Evolutionary conservation across 2,797 vertebrate genomes (phyloP).

Genomic region (Rhynchotus rufescens): DNA sequence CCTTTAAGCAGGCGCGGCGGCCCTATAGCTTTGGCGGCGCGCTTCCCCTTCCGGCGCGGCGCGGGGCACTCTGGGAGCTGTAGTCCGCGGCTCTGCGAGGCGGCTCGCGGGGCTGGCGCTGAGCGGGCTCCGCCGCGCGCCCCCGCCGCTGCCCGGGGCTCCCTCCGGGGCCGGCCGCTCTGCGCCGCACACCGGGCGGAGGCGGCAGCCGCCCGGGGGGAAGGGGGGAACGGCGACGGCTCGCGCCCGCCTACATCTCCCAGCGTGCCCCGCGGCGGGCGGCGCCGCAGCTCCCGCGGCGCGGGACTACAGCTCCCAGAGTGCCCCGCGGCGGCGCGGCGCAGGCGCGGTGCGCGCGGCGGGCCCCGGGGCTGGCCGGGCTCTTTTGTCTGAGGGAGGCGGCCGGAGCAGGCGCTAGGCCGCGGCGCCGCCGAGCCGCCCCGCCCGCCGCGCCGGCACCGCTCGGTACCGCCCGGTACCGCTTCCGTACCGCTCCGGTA

Average conservation of each 20-base stretch:
- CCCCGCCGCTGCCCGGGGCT: too few species aligned
- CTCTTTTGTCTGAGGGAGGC: conserved; percentile 56
- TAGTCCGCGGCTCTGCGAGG: neutral
- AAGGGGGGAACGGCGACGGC: accelerated
- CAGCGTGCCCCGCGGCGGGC: accelerated
- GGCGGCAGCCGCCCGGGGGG: too few species aligned
- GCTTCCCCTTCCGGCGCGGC: neutral
- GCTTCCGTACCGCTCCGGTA: too few species aligned
- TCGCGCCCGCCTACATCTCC: neutral
- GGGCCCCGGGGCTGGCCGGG: conserved; percentile 33
- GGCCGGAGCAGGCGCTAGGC: neutral
- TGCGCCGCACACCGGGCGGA: too few species aligned
- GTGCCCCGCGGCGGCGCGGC: neutral
- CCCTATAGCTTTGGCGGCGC: accelerated
- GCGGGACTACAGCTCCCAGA: neutral
- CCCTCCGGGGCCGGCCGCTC: too few species aligned
- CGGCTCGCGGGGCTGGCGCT: too few species aligned
- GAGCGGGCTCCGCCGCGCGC: too few species aligned
- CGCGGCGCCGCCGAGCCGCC: neutral
- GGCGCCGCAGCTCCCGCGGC: neutral
- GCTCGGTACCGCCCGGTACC: too few species aligned
- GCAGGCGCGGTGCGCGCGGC: conserved; percentile 10
- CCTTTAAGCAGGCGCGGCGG: conserved; percentile 7
- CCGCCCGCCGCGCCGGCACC: neutral
- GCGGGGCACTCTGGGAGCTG: neutral